phyloP scores from a whole-genome alignment of 2,797 vertebrate species.

The Sebastes itinus region DNA sequence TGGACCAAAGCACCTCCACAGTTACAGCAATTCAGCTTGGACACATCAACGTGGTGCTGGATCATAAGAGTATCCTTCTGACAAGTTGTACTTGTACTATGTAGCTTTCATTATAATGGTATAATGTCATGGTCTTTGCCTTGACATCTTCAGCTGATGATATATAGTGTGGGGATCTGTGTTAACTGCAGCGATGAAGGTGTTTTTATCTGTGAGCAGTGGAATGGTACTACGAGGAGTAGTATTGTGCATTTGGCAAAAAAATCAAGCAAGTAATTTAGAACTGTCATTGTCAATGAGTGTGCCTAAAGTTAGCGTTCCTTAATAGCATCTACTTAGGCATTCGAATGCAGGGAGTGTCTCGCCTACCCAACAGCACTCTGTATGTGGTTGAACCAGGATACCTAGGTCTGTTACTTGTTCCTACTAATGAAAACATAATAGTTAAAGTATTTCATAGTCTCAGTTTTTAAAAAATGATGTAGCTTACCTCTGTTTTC shows the following conservation, averaged over 20 bases:
- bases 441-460: background rate
- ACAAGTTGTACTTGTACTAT: background rate
- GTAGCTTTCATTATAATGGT: background rate
- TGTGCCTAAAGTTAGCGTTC: constrained; percentile 23
- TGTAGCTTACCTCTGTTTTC: background rate
- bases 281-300: background rate
- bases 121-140: background rate
- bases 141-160: background rate
- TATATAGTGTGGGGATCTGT: background rate
- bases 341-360: constrained; percentile 92
- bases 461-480: background rate
- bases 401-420: constrained; percentile 88
- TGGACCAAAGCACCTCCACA: constrained; percentile 83
- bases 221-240: background rate
- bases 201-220: background rate
- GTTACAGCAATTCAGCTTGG: constrained; percentile 78
- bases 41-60: constrained; percentile 82
- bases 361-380: constrained; percentile 93
- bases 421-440: background rate
- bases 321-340: constrained; percentile 78
- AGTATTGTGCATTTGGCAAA: background rate
- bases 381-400: constrained; percentile 92
- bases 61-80: constrained; percentile 87
- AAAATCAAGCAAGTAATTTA: background rate
- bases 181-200: background rate